A percentile compares a stretch with the other conserved stretches of the same genome.
Evolutionary conservation across 2,888 invertebrate species (phyloP).

Genomic region (Trichacis sp.): DNA sequence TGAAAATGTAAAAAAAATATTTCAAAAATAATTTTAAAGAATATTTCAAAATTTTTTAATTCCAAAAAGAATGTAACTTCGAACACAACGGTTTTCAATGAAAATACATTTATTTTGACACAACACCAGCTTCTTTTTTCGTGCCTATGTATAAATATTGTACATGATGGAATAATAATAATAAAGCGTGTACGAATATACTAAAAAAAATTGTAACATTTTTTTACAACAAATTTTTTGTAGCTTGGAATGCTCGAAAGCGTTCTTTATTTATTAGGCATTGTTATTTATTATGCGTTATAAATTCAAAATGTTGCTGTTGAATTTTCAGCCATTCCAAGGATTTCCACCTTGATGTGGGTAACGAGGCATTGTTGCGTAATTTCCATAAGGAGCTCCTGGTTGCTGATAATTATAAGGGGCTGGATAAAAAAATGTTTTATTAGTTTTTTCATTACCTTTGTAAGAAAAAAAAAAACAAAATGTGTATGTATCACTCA

Average conservation of each 20-base stretch:
- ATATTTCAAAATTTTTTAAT: too few relatives aligned
- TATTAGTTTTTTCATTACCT: too few relatives aligned
- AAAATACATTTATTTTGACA: not conserved
- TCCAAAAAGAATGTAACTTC: too few relatives aligned
- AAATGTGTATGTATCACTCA: too few relatives aligned
- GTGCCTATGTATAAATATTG: not conserved
- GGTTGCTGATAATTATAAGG: conserved; percentile 56
- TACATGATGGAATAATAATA: not conserved
- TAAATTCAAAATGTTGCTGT: too few relatives aligned
- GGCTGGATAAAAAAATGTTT: conserved; percentile 40
- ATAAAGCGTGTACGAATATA: not conserved
- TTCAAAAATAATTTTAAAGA: too few relatives aligned
- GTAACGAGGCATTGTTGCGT: conserved; percentile 59
- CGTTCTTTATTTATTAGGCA: not conserved
- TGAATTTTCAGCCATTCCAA: conserved; percentile 41
- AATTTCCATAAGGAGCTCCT: conserved; percentile 52
- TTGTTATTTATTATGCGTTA: not conserved
- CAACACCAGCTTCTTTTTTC: not conserved
- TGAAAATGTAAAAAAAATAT: too few relatives aligned
- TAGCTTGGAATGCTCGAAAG: conserved; percentile 12
- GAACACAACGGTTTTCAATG: not conserved
- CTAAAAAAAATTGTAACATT: not conserved
- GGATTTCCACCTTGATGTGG: conserved; percentile 52
- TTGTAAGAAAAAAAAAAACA: too few relatives aligned
- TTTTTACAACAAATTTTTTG: conserved; percentile 1